These are phyloP conservation scores for Steinernema khuongi DNA, from an alignment of 1,140 invertebrate species.

Conservation along the genomic window DNA sequence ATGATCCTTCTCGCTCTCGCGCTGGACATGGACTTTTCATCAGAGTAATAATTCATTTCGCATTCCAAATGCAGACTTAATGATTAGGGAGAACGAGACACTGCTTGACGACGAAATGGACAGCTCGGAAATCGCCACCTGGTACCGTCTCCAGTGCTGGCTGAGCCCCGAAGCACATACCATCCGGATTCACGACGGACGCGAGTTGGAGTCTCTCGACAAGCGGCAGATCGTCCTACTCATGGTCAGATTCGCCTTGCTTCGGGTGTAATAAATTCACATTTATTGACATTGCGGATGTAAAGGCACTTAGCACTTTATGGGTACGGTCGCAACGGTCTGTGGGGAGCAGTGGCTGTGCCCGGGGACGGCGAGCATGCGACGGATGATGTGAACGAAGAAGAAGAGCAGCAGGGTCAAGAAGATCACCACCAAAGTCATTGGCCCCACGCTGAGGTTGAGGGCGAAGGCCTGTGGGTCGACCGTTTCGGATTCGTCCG, in stretches of 20 bases:
- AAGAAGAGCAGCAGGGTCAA: background rate
- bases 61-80: background rate
- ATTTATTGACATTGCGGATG: background rate
- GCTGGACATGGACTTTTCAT: background rate
- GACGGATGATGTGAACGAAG: background rate
- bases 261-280: background rate
- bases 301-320: background rate
- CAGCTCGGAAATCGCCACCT: background rate
- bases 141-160: slow-evolving; percentile 4
- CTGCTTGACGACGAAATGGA: background rate
- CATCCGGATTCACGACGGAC: background rate
- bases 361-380: background rate
- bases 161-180: background rate
- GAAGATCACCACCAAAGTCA: slow-evolving; percentile 9
- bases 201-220: background rate
- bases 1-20: slow-evolving; percentile 4
- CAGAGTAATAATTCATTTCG: background rate
- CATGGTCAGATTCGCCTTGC: background rate
- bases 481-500: background rate
- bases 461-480: background rate
- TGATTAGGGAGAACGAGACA: background rate
- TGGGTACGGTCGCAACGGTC: background rate
- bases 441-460: background rate
- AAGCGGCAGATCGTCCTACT: background rate
- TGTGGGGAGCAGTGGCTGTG: background rate